A percentile compares a stretch with the other conserved stretches of the same genome.
phyloP scores from a whole-genome alignment of 2,113 vertebrate species.

The Oreamnos americanus region DNA sequence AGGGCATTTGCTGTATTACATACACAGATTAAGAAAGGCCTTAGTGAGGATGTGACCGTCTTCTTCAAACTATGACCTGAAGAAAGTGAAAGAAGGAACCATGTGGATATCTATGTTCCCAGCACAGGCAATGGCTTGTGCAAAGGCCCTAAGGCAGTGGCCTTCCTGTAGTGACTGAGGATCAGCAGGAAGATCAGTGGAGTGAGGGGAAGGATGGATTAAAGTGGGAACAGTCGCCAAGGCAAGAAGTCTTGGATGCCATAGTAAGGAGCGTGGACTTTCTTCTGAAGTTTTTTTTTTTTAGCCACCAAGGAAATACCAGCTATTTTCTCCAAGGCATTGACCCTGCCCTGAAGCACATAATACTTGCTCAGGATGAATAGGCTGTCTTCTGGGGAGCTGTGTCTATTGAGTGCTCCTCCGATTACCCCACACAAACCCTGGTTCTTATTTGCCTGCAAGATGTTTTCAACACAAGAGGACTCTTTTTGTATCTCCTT shows the following conservation, averaged over 20 bases:
- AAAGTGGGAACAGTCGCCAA: not conserved
- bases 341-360: not conserved
- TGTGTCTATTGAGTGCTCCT: not conserved
- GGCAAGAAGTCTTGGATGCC: not conserved
- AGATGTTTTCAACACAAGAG: not conserved
- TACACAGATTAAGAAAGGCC: not conserved
- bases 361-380: not conserved
- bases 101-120: not conserved
- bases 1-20: too few relatives aligned
- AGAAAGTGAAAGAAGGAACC: not conserved
- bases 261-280: not conserved
- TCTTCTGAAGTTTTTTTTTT: not conserved
- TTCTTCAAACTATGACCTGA: not conserved
- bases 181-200: not conserved
- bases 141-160: not conserved
- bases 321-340: not conserved
- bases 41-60: accelerated
- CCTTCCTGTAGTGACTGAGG: not conserved
- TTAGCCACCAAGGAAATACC: not conserved
- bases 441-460: not conserved
- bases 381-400: not conserved
- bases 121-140: not conserved
- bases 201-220: not conserved
- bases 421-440: not conserved
- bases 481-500: too few relatives aligned